These are phyloP conservation scores for Distichodus sexfasciatus DNA, from an alignment of 2,797 vertebrate species.

Conservation along the genomic window DNA sequence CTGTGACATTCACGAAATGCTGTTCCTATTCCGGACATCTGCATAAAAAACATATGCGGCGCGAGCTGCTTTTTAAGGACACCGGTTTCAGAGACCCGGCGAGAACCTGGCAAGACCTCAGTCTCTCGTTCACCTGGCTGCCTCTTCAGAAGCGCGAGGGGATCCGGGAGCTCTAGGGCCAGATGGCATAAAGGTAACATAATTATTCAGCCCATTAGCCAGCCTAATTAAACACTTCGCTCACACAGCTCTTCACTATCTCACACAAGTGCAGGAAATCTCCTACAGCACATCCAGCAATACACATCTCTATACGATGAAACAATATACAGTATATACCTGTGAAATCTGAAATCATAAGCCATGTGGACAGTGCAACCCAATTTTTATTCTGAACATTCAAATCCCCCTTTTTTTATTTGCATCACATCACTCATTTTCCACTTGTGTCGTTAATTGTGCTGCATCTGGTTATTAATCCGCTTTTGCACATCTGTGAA, in stretches of 20 bases:
- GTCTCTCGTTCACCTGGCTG: constrained; percentile 36
- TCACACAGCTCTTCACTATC: constrained; percentile 48
- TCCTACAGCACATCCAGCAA: not conserved
- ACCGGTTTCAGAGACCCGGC: too few relatives aligned
- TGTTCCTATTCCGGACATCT: not conserved
- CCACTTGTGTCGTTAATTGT: too few relatives aligned
- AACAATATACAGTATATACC: not conserved
- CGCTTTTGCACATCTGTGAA: too few relatives aligned
- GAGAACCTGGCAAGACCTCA: constrained; percentile 24
- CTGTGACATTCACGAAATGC: not conserved
- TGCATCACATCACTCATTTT: too few relatives aligned
- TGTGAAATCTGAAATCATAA: too few relatives aligned
- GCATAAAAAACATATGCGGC: constrained; percentile 2
- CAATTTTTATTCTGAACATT: too few relatives aligned
- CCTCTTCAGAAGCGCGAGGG: constrained; percentile 24
- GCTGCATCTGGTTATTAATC: too few relatives aligned
- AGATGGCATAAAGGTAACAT: constrained; percentile 76
- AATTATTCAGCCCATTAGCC: constrained; percentile 77
- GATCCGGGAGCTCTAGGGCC: constrained; percentile 59
- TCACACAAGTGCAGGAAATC: not conserved
- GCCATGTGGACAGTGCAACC: too few relatives aligned
- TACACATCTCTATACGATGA: not conserved
- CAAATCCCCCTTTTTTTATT: too few relatives aligned
- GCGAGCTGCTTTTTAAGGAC: constrained; percentile 18
- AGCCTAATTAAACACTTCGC: constrained; percentile 67